Evolutionary conservation across 2,113 vertebrate genomes (phyloP).

Genomic region (Ursus arctos): DNA sequence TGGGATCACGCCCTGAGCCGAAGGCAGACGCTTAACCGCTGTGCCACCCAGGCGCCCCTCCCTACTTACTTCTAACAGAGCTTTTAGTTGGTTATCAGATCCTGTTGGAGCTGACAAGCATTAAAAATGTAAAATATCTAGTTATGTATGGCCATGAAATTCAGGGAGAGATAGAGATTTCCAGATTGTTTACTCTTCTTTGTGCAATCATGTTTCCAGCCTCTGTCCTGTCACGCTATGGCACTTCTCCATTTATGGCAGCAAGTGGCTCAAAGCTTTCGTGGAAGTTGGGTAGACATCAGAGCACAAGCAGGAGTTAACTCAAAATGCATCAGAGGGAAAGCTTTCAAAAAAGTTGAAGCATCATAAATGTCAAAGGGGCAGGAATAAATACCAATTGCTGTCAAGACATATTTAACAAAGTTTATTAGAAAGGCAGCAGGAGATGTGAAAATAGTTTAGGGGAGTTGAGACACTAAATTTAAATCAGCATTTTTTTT

Average conservation of each 20-base stretch:
- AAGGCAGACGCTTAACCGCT: too few species aligned
- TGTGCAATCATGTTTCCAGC: neutral
- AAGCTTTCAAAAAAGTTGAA: conserved; percentile 55
- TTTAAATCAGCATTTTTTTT: neutral
- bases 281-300: neutral
- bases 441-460: conserved; percentile 21
- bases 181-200: neutral
- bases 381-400: conserved; percentile 50
- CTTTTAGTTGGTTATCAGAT: conserved; percentile 61
- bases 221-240: neutral
- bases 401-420: conserved; percentile 45
- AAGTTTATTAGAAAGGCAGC: conserved; percentile 54
- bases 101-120: neutral
- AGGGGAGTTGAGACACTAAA: neutral
- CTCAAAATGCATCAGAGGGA: conserved; percentile 31
- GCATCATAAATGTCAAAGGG: conserved; percentile 37
- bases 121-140: conserved; percentile 55
- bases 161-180: conserved; percentile 37
- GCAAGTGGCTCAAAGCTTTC: conserved; percentile 55
- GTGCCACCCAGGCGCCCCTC: too few species aligned
- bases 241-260: conserved; percentile 47
- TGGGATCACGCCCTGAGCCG: too few species aligned
- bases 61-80: conserved; percentile 29
- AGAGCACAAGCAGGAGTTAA: conserved; percentile 38
- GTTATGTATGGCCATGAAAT: conserved; percentile 19